A percentile compares a stretch with the other conserved stretches of the same genome.
These are phyloP conservation scores for Plebejus anna DNA, from an alignment of 2,888 invertebrate genomes.

Conservation along the genomic window DNA sequence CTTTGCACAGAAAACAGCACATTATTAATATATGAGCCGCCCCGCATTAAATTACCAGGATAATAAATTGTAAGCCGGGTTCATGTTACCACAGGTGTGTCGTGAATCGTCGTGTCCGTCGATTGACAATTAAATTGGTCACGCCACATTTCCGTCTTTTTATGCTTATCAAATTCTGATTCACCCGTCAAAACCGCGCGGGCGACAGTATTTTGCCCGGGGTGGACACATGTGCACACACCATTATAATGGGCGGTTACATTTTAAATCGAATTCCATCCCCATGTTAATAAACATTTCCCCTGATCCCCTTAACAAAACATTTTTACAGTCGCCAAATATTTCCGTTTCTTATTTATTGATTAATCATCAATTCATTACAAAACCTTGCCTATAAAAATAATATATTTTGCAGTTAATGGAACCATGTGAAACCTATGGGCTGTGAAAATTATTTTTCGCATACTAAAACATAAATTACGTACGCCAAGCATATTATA, in stretches of 20 bases:
- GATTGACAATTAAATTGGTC: slow-evolving; percentile 17
- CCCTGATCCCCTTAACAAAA: slow-evolving; percentile 32
- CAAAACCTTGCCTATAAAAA: not conserved
- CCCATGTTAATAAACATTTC: slow-evolving; percentile 47
- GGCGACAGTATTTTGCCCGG: slow-evolving; percentile 18
- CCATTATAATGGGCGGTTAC: slow-evolving; percentile 53
- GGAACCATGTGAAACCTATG: not conserved
- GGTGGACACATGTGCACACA: slow-evolving; percentile 43
- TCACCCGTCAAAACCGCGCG: slow-evolving; percentile 16
- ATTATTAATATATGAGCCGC: not conserved
- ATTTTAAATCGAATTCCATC: slow-evolving; percentile 49
- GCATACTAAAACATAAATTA: not conserved
- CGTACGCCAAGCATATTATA: not conserved
- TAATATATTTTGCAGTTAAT: not conserved
- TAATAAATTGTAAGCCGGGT: not conserved
- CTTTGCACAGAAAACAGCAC: not conserved
- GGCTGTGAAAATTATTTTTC: not conserved
- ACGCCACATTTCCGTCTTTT: slow-evolving; percentile 43
- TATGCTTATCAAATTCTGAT: slow-evolving; percentile 16
- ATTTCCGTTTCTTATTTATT: not conserved
- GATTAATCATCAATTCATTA: not conserved
- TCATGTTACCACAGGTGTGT: slow-evolving; percentile 29
- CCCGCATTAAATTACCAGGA: not conserved
- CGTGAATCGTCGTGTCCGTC: not conserved
- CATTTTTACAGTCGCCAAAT: not conserved